Evolutionary conservation across 2,113 vertebrate genomes (phyloP).

Genomic region (Bujurquina vittata): DNA sequence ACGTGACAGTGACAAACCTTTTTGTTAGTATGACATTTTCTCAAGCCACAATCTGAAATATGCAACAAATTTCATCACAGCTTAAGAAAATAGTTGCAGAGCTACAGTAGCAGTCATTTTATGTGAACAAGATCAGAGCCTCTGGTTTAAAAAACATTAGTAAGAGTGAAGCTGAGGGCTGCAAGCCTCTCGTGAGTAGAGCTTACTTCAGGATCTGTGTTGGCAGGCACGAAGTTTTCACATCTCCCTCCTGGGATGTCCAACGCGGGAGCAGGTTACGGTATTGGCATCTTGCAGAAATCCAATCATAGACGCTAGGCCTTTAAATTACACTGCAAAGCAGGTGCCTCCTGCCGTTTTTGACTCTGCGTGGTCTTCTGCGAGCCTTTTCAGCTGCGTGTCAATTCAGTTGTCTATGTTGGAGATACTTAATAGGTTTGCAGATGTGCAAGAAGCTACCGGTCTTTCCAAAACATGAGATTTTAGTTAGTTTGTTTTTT

Average conservation of each 20-base stretch:
- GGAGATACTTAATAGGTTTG: not conserved
- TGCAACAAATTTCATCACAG: not conserved
- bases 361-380: not conserved
- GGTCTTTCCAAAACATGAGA: not conserved
- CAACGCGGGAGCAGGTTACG: conserved; percentile 68
- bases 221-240: conserved; percentile 42
- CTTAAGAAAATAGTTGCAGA: not conserved
- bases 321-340: conserved; percentile 72
- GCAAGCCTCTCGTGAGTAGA: conserved; percentile 23
- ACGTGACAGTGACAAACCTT: not conserved
- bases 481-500: not conserved
- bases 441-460: not conserved
- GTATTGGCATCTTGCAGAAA: conserved; percentile 73
- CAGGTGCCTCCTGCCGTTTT: conserved; percentile 60
- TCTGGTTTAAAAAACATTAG: not conserved
- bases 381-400: not conserved
- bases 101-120: not conserved
- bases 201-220: conserved; percentile 18
- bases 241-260: conserved; percentile 50
- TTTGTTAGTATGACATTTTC: not conserved
- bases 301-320: conserved; percentile 61
- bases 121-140: not conserved
- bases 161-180: not conserved
- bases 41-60: not conserved
- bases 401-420: not conserved